phyloP scores from a whole-genome alignment of 2,888 invertebrate genomes.

The Yponomeuta malinellus region DNA sequence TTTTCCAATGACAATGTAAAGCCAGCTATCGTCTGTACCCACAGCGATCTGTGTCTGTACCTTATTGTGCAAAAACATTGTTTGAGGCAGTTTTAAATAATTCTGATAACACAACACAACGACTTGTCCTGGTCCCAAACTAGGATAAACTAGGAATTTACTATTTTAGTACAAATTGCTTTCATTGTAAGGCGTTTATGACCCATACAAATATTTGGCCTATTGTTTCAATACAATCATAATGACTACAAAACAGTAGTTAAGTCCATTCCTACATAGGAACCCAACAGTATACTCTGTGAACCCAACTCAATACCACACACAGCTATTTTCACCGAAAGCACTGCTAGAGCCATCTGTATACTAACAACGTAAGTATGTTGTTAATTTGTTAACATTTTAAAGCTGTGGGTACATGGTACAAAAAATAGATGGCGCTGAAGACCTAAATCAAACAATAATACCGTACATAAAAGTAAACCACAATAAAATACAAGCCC shows the following conservation, averaged over 20 bases:
- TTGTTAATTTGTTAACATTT: neutral
- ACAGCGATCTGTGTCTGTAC: no score
- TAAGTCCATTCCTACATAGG: neutral
- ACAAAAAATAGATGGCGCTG: neutral
- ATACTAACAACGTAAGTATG: neutral
- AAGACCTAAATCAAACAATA: neutral
- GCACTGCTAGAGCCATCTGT: neutral
- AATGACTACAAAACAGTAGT: neutral
- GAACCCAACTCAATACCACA: no score
- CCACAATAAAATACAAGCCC: no score
- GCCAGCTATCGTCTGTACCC: no score
- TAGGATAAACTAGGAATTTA: neutral
- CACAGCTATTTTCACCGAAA: no score
- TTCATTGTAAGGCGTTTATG: neutral
- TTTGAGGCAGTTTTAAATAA: no score
- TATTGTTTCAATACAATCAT: neutral
- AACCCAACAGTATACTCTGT: no score
- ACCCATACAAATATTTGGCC: neutral
- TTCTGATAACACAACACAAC: no score
- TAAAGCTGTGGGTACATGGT: no score
- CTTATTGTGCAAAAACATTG: no score
- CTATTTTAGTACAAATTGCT: neutral
- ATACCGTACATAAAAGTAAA: neutral
- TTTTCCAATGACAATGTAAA: no score
- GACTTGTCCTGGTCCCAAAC: no score